Conservation (phyloP, 2,888 invertebrate species). For the Melikaiella ostensackeni region DNA sequence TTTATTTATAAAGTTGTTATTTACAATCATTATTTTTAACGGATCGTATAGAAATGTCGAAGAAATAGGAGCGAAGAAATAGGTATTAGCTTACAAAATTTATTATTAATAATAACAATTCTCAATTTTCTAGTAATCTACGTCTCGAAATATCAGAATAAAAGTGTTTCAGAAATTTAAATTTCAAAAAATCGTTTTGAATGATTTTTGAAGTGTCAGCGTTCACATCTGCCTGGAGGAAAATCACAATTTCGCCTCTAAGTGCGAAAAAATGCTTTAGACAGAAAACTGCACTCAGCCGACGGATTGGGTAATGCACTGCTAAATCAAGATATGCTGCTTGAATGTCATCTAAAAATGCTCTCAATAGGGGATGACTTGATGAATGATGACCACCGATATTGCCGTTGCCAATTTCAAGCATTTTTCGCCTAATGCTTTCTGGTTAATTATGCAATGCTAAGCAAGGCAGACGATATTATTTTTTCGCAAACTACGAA, state of each 20-base stretch:
- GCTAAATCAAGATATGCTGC: constrained; percentile 40
- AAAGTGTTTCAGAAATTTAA: too few relatives aligned
- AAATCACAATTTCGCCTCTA: not conserved
- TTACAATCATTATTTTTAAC: too few relatives aligned
- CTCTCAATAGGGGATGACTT: constrained; percentile 5
- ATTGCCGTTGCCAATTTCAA: constrained; percentile 15
- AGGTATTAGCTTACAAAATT: too few relatives aligned
- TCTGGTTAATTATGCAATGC: constrained; percentile 44
- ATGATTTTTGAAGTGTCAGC: too few relatives aligned
- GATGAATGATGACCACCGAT: constrained; percentile 4
- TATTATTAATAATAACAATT: too few relatives aligned
- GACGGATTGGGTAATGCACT: constrained; percentile 37
- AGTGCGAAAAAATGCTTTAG: constrained; percentile 4
- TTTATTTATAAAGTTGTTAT: too few relatives aligned
- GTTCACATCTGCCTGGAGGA: too few relatives aligned
- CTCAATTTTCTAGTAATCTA: too few relatives aligned
- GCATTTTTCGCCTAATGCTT: constrained; percentile 39
- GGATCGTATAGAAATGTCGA: too few relatives aligned
- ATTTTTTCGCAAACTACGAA: constrained; percentile 40
- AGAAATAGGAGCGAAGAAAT: too few relatives aligned
- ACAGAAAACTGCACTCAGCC: constrained; percentile 41
- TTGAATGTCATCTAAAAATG: constrained; percentile 33
- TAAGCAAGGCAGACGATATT: constrained; percentile 40
- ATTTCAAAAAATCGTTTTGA: too few relatives aligned
- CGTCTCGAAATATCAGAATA: too few relatives aligned